Percentiles rank a stretch among this genome's conserved stretches.
Conservation (phyloP, 2,113 vertebrate species). For the Monarcha castaneiventris region DNA sequence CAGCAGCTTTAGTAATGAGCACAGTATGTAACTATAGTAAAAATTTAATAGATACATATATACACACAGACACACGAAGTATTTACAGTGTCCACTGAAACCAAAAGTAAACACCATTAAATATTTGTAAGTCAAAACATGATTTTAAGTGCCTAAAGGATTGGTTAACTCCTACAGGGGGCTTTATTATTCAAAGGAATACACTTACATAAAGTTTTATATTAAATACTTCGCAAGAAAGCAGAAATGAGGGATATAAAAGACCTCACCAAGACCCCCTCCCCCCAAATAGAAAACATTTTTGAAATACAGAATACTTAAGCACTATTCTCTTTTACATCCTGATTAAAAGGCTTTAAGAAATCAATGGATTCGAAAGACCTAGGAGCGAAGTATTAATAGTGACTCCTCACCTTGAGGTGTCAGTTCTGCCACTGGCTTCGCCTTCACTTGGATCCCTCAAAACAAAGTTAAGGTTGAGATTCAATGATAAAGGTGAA, state of each 20-base stretch:
- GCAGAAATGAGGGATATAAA: neutral
- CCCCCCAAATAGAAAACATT: neutral
- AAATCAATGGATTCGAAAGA: constrained; percentile 46
- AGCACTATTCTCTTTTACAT: constrained; percentile 13
- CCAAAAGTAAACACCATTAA: constrained; percentile 41
- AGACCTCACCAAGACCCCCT: constrained; percentile 15
- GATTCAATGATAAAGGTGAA: constrained; percentile 77
- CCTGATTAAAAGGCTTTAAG: constrained; percentile 12
- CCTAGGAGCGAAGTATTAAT: constrained; percentile 66
- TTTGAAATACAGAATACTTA: constrained; percentile 15
- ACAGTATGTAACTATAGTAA: neutral
- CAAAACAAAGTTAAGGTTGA: constrained; percentile 86
- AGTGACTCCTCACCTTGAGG: constrained; percentile 88
- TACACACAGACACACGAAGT: neutral
- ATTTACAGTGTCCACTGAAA: neutral
- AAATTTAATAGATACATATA: neutral
- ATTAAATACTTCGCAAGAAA: constrained; percentile 45
- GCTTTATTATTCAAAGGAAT: neutral
- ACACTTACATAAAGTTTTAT: neutral
- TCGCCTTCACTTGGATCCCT: constrained; percentile 97
- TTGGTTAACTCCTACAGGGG: neutral
- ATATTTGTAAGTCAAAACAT: neutral
- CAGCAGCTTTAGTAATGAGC: constrained; percentile 4
- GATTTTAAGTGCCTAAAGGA: neutral
- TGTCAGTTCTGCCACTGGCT: constrained; percentile 92